Percentiles rank a stretch among this genome's conserved stretches.
Evolutionary conservation across 2,113 vertebrate species (phyloP).

Genomic region (Piprites chloris): DNA sequence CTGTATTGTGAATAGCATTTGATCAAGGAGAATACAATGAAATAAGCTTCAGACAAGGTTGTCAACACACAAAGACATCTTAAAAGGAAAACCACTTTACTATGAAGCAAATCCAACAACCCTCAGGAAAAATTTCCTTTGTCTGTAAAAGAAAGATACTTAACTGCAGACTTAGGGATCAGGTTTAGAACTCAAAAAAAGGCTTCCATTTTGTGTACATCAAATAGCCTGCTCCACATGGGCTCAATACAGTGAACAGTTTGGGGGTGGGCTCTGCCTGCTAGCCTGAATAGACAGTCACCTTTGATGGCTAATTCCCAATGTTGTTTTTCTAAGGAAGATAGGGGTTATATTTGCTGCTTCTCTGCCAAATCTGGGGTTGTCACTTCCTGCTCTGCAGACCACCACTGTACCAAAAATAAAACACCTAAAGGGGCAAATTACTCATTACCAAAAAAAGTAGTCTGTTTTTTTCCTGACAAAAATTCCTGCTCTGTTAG

Average conservation of each 20-base stretch:
- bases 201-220: background rate
- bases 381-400: background rate
- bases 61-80: background rate
- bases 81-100: conserved; percentile 6
- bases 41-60: conserved; percentile 51
- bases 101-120: background rate
- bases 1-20: background rate
- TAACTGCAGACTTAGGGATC: background rate
- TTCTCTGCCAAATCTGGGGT: background rate
- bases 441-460: background rate
- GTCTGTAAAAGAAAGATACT: background rate
- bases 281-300: background rate
- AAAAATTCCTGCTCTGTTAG: background rate
- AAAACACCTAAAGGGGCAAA: background rate
- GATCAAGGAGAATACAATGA: background rate
- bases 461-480: background rate
- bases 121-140: background rate
- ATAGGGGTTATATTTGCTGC: background rate
- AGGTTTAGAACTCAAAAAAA: background rate
- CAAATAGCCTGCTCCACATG: background rate
- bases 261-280: background rate
- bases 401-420: background rate
- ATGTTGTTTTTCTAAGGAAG: background rate
- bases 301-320: background rate
- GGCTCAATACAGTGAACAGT: background rate